A percentile compares a stretch with the other conserved stretches of the same genome.
These are phyloP conservation scores for Drosophila recens DNA, from an alignment of 2,888 invertebrate species.

Conservation along the genomic window DNA sequence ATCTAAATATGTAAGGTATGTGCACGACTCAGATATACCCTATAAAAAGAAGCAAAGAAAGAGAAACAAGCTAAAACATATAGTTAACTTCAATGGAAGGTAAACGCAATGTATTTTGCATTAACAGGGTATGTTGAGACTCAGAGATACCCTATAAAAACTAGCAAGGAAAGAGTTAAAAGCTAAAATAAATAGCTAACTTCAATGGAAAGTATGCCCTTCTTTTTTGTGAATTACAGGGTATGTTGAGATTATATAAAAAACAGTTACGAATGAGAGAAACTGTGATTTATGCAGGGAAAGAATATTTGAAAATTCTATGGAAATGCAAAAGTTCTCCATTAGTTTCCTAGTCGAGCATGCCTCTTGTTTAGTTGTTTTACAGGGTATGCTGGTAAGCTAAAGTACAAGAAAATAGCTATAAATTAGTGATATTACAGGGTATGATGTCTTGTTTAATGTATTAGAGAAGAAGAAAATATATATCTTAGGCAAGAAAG, in stretches of 20 bases:
- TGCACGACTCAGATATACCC: constrained; percentile 14
- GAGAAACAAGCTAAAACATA: background rate
- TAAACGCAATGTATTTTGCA: background rate
- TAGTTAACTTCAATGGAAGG: background rate
- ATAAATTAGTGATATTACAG: background rate
- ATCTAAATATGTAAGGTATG: too few species aligned
- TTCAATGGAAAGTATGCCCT: background rate
- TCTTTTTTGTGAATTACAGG: background rate
- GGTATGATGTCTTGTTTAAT: background rate
- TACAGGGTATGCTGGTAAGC: background rate
- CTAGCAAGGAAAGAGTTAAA: too few species aligned
- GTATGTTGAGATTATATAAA: background rate
- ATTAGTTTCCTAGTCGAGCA: background rate
- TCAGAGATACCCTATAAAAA: constrained; percentile 7
- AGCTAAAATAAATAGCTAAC: background rate
- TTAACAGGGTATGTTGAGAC: background rate
- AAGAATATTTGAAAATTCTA: background rate
- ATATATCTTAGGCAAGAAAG: background rate
- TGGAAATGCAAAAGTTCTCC: background rate
- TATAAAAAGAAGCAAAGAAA: background rate
- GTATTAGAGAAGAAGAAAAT: too few species aligned
- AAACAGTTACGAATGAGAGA: background rate
- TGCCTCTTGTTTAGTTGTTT: background rate
- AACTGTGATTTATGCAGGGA: background rate
- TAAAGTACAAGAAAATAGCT: too few species aligned